A percentile compares a stretch with the other conserved stretches of the same genome.
Conservation (phyloP, 1,140 invertebrate genomes). For the Cheumatopsyche charites region DNA sequence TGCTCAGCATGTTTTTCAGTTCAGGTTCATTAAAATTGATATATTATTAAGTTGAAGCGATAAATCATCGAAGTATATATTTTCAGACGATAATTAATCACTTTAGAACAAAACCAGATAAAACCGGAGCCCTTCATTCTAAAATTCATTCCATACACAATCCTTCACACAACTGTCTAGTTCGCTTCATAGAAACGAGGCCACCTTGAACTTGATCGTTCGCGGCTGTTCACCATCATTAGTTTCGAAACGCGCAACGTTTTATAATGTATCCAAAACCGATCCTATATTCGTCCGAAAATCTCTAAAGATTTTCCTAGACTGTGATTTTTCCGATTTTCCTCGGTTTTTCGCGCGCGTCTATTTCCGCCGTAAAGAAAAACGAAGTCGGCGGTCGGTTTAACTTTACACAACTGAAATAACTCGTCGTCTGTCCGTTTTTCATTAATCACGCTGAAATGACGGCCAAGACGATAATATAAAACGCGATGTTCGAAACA, state of each 20-base stretch:
- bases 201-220: slow-evolving; percentile 19
- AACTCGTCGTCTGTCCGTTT: slow-evolving; percentile 16
- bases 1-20: no score
- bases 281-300: no score
- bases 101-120: no score
- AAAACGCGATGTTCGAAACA: slow-evolving; percentile 11
- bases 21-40: no score
- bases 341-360: background rate
- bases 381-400: background rate
- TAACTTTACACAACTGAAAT: background rate
- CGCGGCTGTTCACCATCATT: background rate
- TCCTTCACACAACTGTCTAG: slow-evolving; percentile 7
- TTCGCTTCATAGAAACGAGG: background rate
- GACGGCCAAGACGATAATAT: slow-evolving; percentile 4
- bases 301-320: background rate
- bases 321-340: background rate
- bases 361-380: slow-evolving; percentile 2
- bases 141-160: background rate
- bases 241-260: background rate
- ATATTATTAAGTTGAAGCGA: no score
- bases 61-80: no score
- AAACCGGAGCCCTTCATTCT: background rate
- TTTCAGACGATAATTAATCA: no score
- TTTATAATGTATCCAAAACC: no score
- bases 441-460: slow-evolving; percentile 13